Conservation (phyloP, 2,113 vertebrate genomes). For the Malurus cyaneus region DNA sequence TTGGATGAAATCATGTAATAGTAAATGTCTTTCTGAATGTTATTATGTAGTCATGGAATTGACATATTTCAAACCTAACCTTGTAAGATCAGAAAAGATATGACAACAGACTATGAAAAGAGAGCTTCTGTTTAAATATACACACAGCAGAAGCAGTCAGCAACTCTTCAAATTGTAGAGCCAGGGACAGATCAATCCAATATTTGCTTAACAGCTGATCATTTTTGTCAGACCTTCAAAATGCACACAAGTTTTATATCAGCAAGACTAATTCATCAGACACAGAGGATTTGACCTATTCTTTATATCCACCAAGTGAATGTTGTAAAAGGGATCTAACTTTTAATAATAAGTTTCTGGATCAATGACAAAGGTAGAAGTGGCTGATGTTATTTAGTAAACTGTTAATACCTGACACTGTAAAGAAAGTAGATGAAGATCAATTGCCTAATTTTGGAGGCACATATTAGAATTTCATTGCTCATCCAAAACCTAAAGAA, state of each 20-base stretch:
- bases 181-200: neutral
- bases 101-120: neutral
- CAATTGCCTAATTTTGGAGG: neutral
- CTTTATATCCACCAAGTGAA: neutral
- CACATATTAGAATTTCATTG: neutral
- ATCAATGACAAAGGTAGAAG: neutral
- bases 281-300: neutral
- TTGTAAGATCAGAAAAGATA: neutral
- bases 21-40: neutral
- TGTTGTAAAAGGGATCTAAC: neutral
- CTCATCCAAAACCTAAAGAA: neutral
- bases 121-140: conserved; percentile 24
- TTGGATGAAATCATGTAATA: neutral
- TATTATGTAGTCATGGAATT: neutral
- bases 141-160: neutral
- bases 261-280: neutral
- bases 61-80: neutral
- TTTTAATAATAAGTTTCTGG: neutral
- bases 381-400: neutral
- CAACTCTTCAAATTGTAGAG: neutral
- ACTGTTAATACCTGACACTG: neutral
- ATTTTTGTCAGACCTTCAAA: conserved; percentile 12
- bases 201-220: neutral
- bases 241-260: neutral
- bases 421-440: neutral